Percentiles rank a stretch among this genome's conserved stretches.
Evolutionary conservation across 53 echinoderm and acorn worm genomes (phyloP).

Genomic region (Arbacia lixula): DNA sequence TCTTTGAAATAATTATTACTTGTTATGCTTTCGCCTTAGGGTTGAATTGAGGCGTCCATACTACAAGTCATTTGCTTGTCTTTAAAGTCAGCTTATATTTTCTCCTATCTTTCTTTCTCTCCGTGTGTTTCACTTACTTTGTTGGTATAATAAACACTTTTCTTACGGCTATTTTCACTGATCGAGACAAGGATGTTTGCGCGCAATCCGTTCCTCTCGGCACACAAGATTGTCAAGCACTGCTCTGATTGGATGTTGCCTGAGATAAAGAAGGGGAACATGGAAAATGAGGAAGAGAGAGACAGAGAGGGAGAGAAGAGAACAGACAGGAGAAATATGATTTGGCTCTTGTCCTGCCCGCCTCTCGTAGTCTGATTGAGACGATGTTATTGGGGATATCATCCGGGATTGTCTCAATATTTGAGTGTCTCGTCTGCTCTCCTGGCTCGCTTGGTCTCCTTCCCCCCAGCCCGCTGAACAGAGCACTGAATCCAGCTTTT

Average conservation of each 20-base stretch:
- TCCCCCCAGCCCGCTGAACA: not conserved
- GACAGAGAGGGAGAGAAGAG: not conserved
- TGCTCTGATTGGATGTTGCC: not conserved
- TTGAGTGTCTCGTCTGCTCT: not conserved
- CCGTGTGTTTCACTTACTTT: not conserved
- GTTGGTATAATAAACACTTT: not conserved
- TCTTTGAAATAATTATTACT: too few species aligned
- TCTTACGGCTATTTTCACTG: constrained; percentile 33
- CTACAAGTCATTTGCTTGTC: too few species aligned
- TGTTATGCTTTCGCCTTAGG: too few species aligned
- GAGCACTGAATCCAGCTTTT: too few species aligned
- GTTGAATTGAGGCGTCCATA: too few species aligned
- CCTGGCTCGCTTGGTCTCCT: not conserved
- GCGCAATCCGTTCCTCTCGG: constrained; percentile 28
- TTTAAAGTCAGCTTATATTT: too few species aligned
- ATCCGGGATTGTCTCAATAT: constrained; percentile 22
- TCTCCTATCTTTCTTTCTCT: too few species aligned
- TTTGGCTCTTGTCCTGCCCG: constrained; percentile 3
- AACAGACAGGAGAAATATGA: constrained; percentile 20
- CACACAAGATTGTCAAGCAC: constrained; percentile 14
- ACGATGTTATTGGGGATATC: constrained; percentile 12
- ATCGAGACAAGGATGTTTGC: constrained; percentile 45
- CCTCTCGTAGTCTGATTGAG: not conserved
- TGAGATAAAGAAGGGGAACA: not conserved
- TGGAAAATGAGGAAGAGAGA: constrained; percentile 10